phyloP scores from a whole-genome alignment of 2,888 invertebrate species.

The Clivina fossor region DNA sequence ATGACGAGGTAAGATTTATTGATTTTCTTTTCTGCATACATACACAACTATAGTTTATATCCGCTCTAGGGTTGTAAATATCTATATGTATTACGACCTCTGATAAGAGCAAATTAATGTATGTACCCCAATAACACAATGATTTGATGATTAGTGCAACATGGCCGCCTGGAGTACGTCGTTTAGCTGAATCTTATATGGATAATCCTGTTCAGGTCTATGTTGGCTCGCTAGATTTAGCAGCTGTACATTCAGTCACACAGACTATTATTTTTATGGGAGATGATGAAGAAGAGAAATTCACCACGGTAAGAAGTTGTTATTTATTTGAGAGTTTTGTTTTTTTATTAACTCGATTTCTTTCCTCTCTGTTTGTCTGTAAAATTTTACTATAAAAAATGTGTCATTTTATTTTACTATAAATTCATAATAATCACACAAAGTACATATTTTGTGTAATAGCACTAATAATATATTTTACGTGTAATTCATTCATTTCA shows the following conservation, averaged over 20 bases:
- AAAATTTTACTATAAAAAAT: too few relatives aligned
- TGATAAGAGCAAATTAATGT: constrained; percentile 7
- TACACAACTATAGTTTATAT: not conserved
- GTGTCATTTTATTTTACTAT: too few relatives aligned
- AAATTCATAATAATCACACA: too few relatives aligned
- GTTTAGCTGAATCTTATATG: constrained; percentile 85
- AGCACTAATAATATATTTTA: too few relatives aligned
- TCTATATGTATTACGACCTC: constrained; percentile 2
- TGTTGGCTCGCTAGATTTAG: constrained; percentile 85
- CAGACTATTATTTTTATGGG: constrained; percentile 77
- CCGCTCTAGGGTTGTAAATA: too few relatives aligned
- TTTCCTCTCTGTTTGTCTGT: too few relatives aligned
- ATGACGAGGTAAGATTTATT: constrained; percentile 76
- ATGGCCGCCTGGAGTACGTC: constrained; percentile 87
- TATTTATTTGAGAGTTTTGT: too few relatives aligned
- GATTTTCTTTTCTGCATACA: constrained; percentile 9
- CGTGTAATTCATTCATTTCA: too few relatives aligned
- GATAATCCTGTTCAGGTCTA: constrained; percentile 86
- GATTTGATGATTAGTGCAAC: constrained; percentile 70
- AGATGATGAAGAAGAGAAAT: constrained; percentile 69
- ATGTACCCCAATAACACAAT: not conserved
- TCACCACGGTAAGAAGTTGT: constrained; percentile 57
- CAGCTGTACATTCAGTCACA: constrained; percentile 84
- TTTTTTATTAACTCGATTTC: too few relatives aligned
- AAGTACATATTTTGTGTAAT: too few relatives aligned